Base-by-base conservation (phyloP, 2,888 invertebrate genomes). In the Aleiodes leptofemur region DNA sequence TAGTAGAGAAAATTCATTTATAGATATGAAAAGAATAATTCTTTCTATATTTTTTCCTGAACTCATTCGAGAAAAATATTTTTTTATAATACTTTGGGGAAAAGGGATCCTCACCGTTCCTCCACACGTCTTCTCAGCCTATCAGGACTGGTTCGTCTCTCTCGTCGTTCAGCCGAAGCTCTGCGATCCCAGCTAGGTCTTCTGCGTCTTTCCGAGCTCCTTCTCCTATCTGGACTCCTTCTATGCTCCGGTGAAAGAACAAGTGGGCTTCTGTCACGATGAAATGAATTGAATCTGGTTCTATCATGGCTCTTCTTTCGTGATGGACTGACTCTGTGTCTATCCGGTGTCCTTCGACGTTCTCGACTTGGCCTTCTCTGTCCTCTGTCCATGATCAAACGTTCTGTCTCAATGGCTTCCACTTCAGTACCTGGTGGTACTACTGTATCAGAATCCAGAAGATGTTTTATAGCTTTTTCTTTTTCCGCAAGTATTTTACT, bases 381-480 rank as follows among this genome's bases (percentile, higher is more conserved):
- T 23, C 55, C 61, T 48, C 72, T 76, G 0, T 85, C 84, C 6
- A 77, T 43, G 11, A 43, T 14, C 8, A 64, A 13, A 23, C 64
- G 87, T 57, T 89, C 87, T 0, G 81, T 84, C 68, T 88, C 86
- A 23, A 89, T 86, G 0, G 85, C 88, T 74, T 89, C 89, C 6
- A 80, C 81, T 79, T 89, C 89, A 0, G 89, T 89, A 23, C 89
- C 89, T 0, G 89, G 89, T 3, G 89, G 89, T 9, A 89, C 87
- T 3, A 89, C 84, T 13, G 86, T 80, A 31, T 88, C 88, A 0
- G 89, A 89, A 55, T 89, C 89, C 56, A 89, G 75, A 3, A 89
- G 79, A 71, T 86, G 81, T 70, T 89, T 89, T 11, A 89, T 88
- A 0, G 89, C 89, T 72, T 88, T 89, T 34, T 89, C 89, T 61